These are phyloP conservation scores for Gonioctena quinquepunctata DNA, from an alignment of 1,140 invertebrate species.

Conservation along the genomic window DNA sequence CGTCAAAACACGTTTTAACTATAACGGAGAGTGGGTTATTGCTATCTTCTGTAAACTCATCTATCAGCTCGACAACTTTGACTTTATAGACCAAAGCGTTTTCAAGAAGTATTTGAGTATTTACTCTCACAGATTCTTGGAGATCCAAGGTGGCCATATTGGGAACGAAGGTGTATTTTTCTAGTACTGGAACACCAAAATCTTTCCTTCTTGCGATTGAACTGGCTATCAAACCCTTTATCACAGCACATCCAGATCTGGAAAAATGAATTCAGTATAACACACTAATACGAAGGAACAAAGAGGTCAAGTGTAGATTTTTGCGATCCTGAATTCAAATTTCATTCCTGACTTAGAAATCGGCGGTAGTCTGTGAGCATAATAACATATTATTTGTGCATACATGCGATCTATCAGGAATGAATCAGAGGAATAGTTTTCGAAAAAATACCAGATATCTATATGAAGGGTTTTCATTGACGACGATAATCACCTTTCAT, in stretches of 20 bases:
- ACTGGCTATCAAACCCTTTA: conserved; percentile 79
- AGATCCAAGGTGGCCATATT: conserved; percentile 58
- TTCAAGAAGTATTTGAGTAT: conserved; percentile 78
- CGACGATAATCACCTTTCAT: too few species aligned
- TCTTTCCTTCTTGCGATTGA: conserved; percentile 71
- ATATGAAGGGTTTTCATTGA: too few species aligned
- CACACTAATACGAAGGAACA: too few species aligned
- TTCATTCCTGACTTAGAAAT: too few species aligned
- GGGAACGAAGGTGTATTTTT: conserved; percentile 78
- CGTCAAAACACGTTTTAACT: conserved; percentile 62
- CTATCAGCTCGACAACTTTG: conserved; percentile 71
- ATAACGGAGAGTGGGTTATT: conserved; percentile 60
- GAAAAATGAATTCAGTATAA: too few species aligned
- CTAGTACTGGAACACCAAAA: conserved; percentile 69
- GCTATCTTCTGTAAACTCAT: conserved; percentile 58
- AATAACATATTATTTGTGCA: too few species aligned
- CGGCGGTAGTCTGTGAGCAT: too few species aligned
- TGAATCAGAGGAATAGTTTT: too few species aligned
- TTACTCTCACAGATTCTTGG: conserved; percentile 57
- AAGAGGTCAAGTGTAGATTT: too few species aligned
- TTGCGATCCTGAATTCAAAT: too few species aligned
- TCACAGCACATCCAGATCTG: conserved; percentile 80
- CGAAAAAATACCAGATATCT: too few species aligned
- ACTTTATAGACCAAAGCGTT: conserved; percentile 72
- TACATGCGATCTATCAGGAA: too few species aligned